Conservation (phyloP, 2,113 vertebrate species). For the Onychostruthus taczanowskii region DNA sequence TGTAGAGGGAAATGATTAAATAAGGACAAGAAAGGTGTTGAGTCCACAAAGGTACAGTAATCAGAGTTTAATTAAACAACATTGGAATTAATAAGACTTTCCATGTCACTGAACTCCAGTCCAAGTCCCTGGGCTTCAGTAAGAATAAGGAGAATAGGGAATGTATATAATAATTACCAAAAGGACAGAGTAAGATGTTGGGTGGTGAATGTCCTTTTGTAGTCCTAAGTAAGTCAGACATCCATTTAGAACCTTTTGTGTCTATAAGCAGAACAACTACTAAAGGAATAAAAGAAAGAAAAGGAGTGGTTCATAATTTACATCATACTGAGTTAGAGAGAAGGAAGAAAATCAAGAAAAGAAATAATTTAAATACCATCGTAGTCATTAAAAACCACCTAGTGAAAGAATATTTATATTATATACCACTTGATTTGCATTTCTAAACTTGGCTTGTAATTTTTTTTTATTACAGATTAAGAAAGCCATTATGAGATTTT, state of each 20-base stretch:
- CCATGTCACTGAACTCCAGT: not conserved
- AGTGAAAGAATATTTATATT: not conserved
- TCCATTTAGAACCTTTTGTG: not conserved
- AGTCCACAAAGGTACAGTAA: not conserved
- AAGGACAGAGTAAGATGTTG: not conserved
- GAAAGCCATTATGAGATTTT: not conserved
- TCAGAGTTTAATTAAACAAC: not conserved
- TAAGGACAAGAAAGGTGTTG: not conserved
- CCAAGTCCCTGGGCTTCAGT: not conserved
- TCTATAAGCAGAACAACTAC: not conserved
- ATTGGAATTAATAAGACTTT: not conserved
- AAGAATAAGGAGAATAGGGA: not conserved
- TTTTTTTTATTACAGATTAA: not conserved
- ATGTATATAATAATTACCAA: not conserved
- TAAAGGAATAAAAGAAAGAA: not conserved
- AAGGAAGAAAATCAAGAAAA: not conserved
- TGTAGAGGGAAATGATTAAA: not conserved
- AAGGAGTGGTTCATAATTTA: not conserved
- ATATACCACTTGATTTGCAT: not conserved
- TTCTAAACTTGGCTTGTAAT: not conserved
- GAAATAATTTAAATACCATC: not conserved
- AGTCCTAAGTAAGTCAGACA: not conserved
- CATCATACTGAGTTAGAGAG: not conserved
- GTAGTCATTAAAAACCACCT: not conserved
- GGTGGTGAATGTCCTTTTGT: not conserved